Base-by-base conservation (phyloP, 2,113 vertebrate species). In the Datnioides undecimradiatus region DNA sequence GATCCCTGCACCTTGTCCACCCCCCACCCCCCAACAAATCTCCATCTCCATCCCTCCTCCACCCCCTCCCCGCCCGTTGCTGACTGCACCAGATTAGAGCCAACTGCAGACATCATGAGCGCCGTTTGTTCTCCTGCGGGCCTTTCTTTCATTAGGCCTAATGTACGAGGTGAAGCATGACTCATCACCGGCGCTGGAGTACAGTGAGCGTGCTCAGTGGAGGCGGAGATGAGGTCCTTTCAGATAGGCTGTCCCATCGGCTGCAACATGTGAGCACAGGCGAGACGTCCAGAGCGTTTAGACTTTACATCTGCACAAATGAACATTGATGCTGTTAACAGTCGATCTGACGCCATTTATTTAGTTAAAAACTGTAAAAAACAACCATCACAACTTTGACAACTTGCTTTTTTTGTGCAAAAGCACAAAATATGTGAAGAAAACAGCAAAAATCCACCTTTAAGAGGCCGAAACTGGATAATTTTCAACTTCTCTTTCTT, bases 1-100 rank as follows among this genome's bases (percentile, higher is more conserved):
- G 45, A 62, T 73, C 46, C 12, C 29, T 80, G 87, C 63, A 82
- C 79, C 79, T 72, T 85, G 79, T 87, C 49, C 84, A 13, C 8
- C 57, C 27, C 58, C 10, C 21, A n/a, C n/a, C n/a, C n/a, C n/a
- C n/a, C n/a, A n/a, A n/a, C n/a, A n/a, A n/a, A n/a, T n/a, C n/a
- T n/a, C 66, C 34, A 0, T 12, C 62, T 0, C 25, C 62, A 1
- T 31, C 14, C 27, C 14, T 49, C 45, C 48, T 5, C 48, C 23
- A 5, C 48, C 21, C 6, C 45, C 7, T n/a, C 6, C 41, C 21
- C 49, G 2, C 57, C 66, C 73, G 1, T n/a, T n/a, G 54, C 80
- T 71, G 69, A 76, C 83, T 58, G 34, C 49, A 69, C 54, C 81
- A 78, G 64, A 78, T 81, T 36, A 83, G 52, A 31, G 54, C 54